Percentiles rank a stretch among this genome's conserved stretches.
Evolutionary conservation across 2,797 vertebrate genomes (phyloP).

Genomic region (Lophotriccus pileatus): DNA sequence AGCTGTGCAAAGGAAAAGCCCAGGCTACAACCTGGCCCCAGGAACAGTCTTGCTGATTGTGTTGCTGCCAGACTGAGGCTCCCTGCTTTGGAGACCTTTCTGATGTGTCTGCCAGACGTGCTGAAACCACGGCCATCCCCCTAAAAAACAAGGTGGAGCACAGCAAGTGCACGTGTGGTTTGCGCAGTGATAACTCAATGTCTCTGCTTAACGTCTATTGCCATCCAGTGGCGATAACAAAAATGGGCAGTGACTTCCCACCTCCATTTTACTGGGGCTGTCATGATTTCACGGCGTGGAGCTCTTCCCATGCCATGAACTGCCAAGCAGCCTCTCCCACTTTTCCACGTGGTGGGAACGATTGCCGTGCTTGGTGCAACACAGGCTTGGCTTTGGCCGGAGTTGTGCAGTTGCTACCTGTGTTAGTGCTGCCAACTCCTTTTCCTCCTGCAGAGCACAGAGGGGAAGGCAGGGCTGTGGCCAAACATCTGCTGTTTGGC

Average conservation of each 20-base stretch:
- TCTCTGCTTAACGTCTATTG: slow-evolving; percentile 62
- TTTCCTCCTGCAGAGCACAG: background rate
- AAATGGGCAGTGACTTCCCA: slow-evolving; percentile 32
- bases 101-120: background rate
- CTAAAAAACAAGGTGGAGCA: background rate
- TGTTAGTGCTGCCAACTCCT: background rate
- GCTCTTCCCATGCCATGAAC: background rate
- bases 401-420: background rate
- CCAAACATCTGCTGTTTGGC: background rate
- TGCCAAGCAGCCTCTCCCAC: rapidly evolving
- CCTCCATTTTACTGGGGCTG: slow-evolving; percentile 29
- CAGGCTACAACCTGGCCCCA: rapidly evolving
- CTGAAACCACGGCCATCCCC: background rate
- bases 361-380: background rate
- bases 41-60: background rate
- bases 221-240: slow-evolving; percentile 73
- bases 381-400: background rate
- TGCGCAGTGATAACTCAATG: background rate
- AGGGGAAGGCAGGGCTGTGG: background rate
- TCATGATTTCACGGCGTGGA: background rate
- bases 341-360: rapidly evolving
- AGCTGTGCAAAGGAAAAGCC: background rate
- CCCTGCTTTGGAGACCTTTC: background rate
- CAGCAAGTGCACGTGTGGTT: background rate
- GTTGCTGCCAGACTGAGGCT: background rate